Percentiles rank a stretch among this genome's conserved stretches.
These are phyloP conservation scores for Callosobruchus maculatus DNA, from an alignment of 2,888 invertebrate species.

Conservation along the genomic window DNA sequence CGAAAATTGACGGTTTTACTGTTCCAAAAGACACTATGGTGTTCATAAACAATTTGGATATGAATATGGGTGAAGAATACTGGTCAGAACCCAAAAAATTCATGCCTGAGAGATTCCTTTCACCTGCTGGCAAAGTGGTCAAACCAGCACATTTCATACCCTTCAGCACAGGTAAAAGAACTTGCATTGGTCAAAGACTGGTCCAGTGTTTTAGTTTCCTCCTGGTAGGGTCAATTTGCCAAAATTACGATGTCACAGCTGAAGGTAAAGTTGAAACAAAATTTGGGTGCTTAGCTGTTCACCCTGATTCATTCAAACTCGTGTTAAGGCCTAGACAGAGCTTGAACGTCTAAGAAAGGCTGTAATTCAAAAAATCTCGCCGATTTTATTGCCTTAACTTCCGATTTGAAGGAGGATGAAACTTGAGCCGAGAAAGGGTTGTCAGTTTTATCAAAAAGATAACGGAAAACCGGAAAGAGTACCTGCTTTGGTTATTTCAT, in stretches of 20 bases:
- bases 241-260: constrained; percentile 64
- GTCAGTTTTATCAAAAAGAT: too few relatives aligned
- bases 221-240: constrained; percentile 67
- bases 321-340: constrained; percentile 53
- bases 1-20: constrained; percentile 66
- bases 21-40: constrained; percentile 76
- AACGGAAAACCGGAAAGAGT: too few relatives aligned
- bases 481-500: too few relatives aligned
- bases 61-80: constrained; percentile 69
- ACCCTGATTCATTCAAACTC: constrained; percentile 67
- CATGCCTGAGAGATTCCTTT: constrained; percentile 71
- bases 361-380: too few relatives aligned
- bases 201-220: constrained; percentile 75
- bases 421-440: too few relatives aligned
- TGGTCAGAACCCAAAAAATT: constrained; percentile 73
- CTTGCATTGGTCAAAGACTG: constrained; percentile 79
- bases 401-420: too few relatives aligned
- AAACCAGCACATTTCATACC: constrained; percentile 74
- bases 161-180: constrained; percentile 82
- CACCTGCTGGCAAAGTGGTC: constrained; percentile 45
- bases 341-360: too few relatives aligned
- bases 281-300: constrained; percentile 71
- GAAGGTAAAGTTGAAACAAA: constrained; percentile 57
- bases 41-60: constrained; percentile 78
- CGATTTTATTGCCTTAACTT: too few relatives aligned